Base-by-base conservation (phyloP, 2,888 invertebrate genomes). In the Conchocele bisecta region DNA sequence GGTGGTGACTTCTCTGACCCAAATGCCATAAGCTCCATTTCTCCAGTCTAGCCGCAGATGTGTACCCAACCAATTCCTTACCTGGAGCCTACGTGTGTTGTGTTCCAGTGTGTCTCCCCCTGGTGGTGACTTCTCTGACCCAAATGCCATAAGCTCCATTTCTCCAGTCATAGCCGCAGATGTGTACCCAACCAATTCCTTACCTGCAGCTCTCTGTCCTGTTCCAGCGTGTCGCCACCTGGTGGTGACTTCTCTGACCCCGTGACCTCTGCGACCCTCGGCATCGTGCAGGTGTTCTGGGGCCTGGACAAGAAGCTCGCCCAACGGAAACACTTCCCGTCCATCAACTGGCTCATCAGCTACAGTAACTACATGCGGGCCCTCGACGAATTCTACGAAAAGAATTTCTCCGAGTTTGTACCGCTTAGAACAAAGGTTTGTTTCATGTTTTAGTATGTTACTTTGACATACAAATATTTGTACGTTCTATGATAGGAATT, bases 211-310 rank as follows among this genome's bases (percentile, higher is more conserved):
- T n/a, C n/a, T n/a, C n/a, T n/a, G n/a, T n/a, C n/a, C 29, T 35
- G n/a, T 88, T 88, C 37, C 84, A 92, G 92, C 75, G 99, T 99
- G 76, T 99, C 99, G 1, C 99, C 99, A 48, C 99, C 99, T 89
- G 99, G 99, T 92, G 99, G 99, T 93, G 99, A 99, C 93, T 99
- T 99, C 94, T 98, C 99, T 20, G 99, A 99, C 94, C 99, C 99
- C 58, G 99, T 99, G 61, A 99, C 99, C 2, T 97, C 99, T 0
- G 99, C 99, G 70, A 99, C 99, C 17, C 94, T 99, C 75, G 97
- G 97, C 93, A 99, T 99, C 91, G 98, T 98, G 73, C 98, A 99
- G 83, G 99, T 99, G 92, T 99, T 99, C 93, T 99, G 99, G 99
- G 99, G 99, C 73, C 93, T 99, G 89, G 99, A 99, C 93, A 99